Conservation (phyloP, 2,888 invertebrate species). For the Drosophila leonis region DNA sequence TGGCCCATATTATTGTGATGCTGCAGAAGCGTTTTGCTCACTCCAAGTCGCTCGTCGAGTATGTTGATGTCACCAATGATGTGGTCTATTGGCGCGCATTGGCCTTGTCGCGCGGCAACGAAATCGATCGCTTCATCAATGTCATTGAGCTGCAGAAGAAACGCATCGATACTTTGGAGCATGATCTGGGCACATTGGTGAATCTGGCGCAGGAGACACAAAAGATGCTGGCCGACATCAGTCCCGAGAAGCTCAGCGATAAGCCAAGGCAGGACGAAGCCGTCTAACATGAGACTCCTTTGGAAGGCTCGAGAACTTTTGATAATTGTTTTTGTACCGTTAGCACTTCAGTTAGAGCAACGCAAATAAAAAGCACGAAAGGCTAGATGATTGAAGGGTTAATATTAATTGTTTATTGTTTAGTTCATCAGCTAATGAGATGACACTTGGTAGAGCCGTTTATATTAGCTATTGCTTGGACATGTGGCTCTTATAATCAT, state of each 20-base stretch:
- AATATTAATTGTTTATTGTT: neutral
- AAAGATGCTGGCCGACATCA: constrained; percentile 28
- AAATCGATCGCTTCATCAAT: constrained; percentile 24
- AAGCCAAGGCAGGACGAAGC: neutral
- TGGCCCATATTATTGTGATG: constrained; percentile 41
- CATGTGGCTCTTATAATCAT: too few species aligned
- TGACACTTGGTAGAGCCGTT: neutral
- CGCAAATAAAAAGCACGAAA: neutral
- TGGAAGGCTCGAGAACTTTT: too few species aligned
- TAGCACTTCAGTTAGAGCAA: too few species aligned
- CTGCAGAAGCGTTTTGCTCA: constrained; percentile 25
- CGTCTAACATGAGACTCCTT: too few species aligned
- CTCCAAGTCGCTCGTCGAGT: neutral
- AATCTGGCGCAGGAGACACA: constrained; percentile 46
- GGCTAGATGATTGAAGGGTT: neutral
- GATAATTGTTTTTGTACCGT: neutral
- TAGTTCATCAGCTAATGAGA: neutral
- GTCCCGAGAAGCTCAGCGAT: neutral
- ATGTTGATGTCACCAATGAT: constrained; percentile 32
- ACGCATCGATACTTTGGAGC: constrained; percentile 44
- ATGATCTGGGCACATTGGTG: constrained; percentile 41
- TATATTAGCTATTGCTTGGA: too few species aligned
- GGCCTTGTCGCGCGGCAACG: constrained; percentile 39
- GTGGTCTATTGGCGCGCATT: constrained; percentile 44
- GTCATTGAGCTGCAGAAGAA: constrained; percentile 44